Conservation (phyloP, 2,797 vertebrate genomes). For the Anguilla megastoma region DNA sequence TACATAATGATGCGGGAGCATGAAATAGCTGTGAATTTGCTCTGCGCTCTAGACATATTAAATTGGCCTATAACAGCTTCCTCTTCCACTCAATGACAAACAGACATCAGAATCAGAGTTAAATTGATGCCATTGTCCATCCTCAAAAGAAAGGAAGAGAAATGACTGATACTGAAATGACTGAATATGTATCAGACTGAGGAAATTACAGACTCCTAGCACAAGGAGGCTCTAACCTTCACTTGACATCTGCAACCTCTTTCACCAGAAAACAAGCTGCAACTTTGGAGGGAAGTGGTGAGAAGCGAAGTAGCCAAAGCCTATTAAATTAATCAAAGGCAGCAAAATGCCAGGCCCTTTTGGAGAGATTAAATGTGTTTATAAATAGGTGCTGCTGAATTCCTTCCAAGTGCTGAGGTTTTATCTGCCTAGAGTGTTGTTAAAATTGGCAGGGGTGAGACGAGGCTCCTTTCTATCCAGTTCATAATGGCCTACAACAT, state of each 20-base stretch:
- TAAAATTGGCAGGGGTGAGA: conserved; percentile 33
- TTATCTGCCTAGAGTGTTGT: conserved; percentile 35
- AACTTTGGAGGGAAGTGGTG: conserved; percentile 30
- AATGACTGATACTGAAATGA: conserved; percentile 31
- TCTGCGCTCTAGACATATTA: neutral
- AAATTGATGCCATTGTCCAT: conserved; percentile 44
- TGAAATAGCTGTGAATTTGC: neutral
- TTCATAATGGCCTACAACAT: conserved; percentile 9
- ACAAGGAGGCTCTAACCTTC: conserved; percentile 42
- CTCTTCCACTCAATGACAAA: conserved; percentile 12
- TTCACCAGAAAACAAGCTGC: conserved; percentile 22
- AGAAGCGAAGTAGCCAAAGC: conserved; percentile 35
- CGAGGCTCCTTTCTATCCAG: conserved; percentile 27
- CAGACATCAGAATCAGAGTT: conserved; percentile 44
- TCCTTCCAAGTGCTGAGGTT: conserved; percentile 37
- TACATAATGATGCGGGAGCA: conserved; percentile 8
- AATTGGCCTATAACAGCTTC: too few species aligned
- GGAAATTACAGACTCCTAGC: conserved; percentile 30
- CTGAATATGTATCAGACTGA: conserved; percentile 46
- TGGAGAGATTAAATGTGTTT: conserved; percentile 50
- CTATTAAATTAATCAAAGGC: conserved; percentile 52
- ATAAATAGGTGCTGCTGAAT: conserved; percentile 50
- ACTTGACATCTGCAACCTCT: conserved; percentile 37
- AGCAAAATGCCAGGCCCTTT: conserved; percentile 37
- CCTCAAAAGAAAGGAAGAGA: conserved; percentile 38